phyloP scores from a whole-genome alignment of 2,888 invertebrate species.

The Teinopalpus imperialis region DNA sequence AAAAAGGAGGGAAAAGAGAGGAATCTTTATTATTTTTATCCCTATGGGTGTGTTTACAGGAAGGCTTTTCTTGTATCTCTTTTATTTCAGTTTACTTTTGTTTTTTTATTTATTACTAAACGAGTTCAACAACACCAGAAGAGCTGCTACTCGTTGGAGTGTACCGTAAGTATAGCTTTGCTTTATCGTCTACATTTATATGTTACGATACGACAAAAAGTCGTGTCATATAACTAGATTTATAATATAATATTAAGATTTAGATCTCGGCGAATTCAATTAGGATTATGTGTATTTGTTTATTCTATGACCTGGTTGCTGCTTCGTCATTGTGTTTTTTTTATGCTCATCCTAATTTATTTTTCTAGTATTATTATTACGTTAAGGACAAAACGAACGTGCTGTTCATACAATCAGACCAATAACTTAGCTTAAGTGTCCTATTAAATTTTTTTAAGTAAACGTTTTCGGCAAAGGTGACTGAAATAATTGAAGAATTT shows the following conservation, averaged over 20 bases:
- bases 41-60: no score
- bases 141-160: no score
- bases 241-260: conserved; percentile 22
- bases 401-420: conserved; percentile 5
- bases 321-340: conserved; percentile 24
- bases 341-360: conserved; percentile 1
- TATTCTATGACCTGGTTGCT: conserved; percentile 28
- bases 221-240: background rate
- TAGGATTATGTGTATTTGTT: conserved; percentile 37
- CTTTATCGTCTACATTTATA: no score
- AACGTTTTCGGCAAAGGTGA: background rate
- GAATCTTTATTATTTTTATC: no score
- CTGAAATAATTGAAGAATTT: background rate
- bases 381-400: conserved; percentile 10
- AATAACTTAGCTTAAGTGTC: background rate
- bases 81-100: no score
- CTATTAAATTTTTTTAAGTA: background rate
- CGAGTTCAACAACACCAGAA: no score
- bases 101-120: no score
- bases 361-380: conserved; percentile 12
- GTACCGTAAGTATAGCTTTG: no score
- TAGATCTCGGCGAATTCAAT: conserved; percentile 30
- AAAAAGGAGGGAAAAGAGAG: no score
- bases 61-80: no score
- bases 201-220: background rate